Percentiles rank a stretch among this genome's conserved stretches.
Evolutionary conservation across 2,113 vertebrate genomes (phyloP).

Genomic region (Columba livia): DNA sequence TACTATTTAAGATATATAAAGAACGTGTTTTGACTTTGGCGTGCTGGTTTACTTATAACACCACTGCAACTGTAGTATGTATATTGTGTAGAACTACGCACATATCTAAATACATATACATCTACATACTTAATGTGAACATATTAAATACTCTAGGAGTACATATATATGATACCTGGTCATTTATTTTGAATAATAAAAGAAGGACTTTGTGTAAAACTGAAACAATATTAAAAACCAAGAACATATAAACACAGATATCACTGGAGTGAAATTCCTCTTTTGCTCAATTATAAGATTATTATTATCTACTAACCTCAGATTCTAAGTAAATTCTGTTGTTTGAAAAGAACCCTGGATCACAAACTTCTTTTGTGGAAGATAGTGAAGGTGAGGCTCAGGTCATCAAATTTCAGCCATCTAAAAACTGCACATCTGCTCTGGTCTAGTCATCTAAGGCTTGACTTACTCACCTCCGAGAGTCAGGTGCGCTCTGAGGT

Average conservation of each 20-base stretch:
- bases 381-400: not conserved
- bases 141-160: not conserved
- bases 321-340: not conserved
- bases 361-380: not conserved
- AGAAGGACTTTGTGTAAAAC: not conserved
- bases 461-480: not conserved
- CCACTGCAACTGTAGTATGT: not conserved
- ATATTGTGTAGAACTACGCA: not conserved
- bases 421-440: not conserved
- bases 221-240: not conserved
- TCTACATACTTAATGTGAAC: not conserved
- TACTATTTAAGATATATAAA: not conserved
- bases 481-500: not conserved
- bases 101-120: not conserved
- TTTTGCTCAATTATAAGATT: not conserved
- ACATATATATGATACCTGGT: not conserved
- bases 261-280: not conserved
- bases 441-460: not conserved
- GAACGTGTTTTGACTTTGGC: not conserved
- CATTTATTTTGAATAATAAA: not conserved
- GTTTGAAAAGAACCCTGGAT: not conserved
- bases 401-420: not conserved
- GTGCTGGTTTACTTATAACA: not conserved
- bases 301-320: not conserved
- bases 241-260: not conserved